phyloP scores from a whole-genome alignment of 1,140 invertebrate genomes.

The Dendrolimus punctatus region DNA sequence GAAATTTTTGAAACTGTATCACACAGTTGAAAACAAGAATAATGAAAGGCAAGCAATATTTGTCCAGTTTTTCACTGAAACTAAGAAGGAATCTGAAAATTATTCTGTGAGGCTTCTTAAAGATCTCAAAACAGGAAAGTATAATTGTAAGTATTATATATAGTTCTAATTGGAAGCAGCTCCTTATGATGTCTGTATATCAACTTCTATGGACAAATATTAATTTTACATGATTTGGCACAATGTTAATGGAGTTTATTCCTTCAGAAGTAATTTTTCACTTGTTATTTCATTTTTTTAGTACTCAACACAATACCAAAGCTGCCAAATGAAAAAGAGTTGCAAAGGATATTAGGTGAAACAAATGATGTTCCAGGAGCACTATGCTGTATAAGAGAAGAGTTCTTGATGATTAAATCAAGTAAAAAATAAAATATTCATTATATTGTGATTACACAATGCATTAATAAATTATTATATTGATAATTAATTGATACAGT shows the following conservation, averaged over 20 bases:
- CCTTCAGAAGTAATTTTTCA: neutral
- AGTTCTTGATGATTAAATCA: slow-evolving; percentile 31
- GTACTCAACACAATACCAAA: slow-evolving; percentile 41
- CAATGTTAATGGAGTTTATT: too few species aligned
- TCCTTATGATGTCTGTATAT: neutral
- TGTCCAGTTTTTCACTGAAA: slow-evolving; percentile 56
- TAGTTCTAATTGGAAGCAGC: too few species aligned
- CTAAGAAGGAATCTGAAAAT: slow-evolving; percentile 45
- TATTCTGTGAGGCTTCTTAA: slow-evolving; percentile 38
- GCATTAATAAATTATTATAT: too few species aligned
- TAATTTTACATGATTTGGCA: neutral
- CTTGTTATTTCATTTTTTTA: slow-evolving; percentile 27
- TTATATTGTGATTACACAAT: neutral
- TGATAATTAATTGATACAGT: too few species aligned
- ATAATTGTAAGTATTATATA: slow-evolving; percentile 38
- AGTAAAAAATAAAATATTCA: slow-evolving; percentile 19
- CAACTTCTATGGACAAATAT: neutral
- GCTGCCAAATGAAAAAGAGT: slow-evolving; percentile 34
- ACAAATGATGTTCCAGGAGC: slow-evolving; percentile 50
- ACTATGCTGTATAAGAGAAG: slow-evolving; percentile 42
- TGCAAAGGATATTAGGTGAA: slow-evolving; percentile 36
- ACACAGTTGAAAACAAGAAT: slow-evolving; percentile 37
- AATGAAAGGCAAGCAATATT: slow-evolving; percentile 37
- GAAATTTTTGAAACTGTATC: slow-evolving; percentile 53
- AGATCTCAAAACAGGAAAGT: slow-evolving; percentile 32